Base-by-base conservation (phyloP, 2,888 invertebrate genomes). In the Campoplex capitator region DNA sequence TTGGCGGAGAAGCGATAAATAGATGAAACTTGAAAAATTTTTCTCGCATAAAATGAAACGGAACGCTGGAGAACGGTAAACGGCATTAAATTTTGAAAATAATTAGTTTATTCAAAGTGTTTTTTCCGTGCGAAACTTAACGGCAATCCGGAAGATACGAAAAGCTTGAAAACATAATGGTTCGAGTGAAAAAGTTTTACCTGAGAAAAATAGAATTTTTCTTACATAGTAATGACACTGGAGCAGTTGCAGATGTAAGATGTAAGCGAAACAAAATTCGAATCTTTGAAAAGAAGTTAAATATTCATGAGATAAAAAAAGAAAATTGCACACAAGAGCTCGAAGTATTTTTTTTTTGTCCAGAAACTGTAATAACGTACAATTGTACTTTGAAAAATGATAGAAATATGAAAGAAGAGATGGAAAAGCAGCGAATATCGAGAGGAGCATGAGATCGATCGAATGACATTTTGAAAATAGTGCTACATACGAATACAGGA, bases 381-480 rank as follows among this genome's bases (percentile, higher is more conserved):
- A 67, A 58, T 62, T 42, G 23, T 48, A 62, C 65, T 62, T 77
- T 51, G 16, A 38, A 28, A 73, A 75, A 51, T 23, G 84, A 74
- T 4, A 67, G 23, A 74, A n/a, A 28, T 38, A 28, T 13, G 13
- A 62, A 13, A 32, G 13, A 13, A 62, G 38, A 58, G 38, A 56
- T 28, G 18, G 73, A 13, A 65, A 3, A n/a, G 6, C n/a, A 35
- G n/a, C 45, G 58, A 54, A 68, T 78, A 80, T 84, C 65, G 67
- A n/a, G 42, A 16, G 48, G 58, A 38, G 51, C 45, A 54, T 45
- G 62, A 78, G 81, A 86, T 86, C 84, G 77, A 86, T 86, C 42
- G 68, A 77, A 54, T 70, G 84, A 84, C 77, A 74, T 77, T 86
- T 74, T 83, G 45, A 54, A 83, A 45, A 68, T 74, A 65, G 51